Evolutionary conservation across 2,888 invertebrate species (phyloP), one percentile per base, ranked within the genome.

Genomic region (Heliconius ismenius): DNA sequence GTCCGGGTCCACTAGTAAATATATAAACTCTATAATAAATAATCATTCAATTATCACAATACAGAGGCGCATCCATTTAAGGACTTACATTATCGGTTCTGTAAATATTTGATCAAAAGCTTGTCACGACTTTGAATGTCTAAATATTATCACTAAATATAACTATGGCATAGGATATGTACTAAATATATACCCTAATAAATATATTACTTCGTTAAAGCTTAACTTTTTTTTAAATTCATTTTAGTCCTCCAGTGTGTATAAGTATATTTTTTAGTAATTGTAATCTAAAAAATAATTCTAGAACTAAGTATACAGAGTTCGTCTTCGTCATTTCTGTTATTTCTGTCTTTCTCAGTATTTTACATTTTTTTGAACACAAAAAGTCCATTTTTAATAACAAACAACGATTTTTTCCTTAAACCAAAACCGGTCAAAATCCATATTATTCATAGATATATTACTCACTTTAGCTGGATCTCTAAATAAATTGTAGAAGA

Each of bases 111-210:
- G 73, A 63, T 73, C 73, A 62, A 26, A 73, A 10, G 10, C 26
- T 73, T 73, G 62, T 73, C 73, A 73, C 73, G 73, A 73, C n/a
- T 70, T 70, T 15, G 70, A 70, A 70, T 54, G 58, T 58, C n/a
- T 70, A 32, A 70, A 70, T 58, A 70, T 70, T 70, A 58, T 58
- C 28, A 36, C 21, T 28, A 28, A 28, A 58, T 39, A 26, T n/a
- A 24, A 26, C 36, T 15, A 18, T 9, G 4, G 18, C 24, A 36
- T 60, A 4, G 26, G 64, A 15, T 28, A 63, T 49, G 7, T 18
- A 64, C 7, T 65, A 6, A 15, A 36, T 1, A 32, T 32, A 32
- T 32, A 32, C 32, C 32, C 32, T 32, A 32, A 32, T 32, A 32
- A 32, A 32, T 32, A 32, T 32, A 28, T 28, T 28, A 32, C 9